Percentiles rank a stretch among this genome's conserved stretches.
Conservation (phyloP, 53 echinoderm and acorn worm species). For the Temnopleurus reevesii region DNA sequence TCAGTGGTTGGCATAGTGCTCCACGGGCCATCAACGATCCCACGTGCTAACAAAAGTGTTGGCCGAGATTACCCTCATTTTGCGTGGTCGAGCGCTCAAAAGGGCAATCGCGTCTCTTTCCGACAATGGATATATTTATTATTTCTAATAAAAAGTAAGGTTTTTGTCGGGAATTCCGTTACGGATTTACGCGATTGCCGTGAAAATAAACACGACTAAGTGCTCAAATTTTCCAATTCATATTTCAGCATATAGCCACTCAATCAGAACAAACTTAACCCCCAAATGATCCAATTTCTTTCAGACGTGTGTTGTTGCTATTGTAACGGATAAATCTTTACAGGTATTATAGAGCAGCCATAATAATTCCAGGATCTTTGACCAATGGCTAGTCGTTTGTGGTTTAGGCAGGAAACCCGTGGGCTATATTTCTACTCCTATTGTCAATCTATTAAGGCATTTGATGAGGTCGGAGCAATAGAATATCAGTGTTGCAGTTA, state of each 20-base stretch:
- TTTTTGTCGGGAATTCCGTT: conserved; percentile 35
- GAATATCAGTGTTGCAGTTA: neutral
- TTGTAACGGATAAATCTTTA: neutral
- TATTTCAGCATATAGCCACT: conserved; percentile 4
- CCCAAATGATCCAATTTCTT: neutral
- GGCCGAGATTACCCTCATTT: neutral
- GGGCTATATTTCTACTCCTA: neutral
- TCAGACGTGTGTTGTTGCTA: conserved; percentile 9
- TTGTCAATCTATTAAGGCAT: neutral
- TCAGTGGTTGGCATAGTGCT: neutral
- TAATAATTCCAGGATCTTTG: neutral
- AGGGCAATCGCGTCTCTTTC: neutral
- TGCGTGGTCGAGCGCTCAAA: conserved; percentile 14
- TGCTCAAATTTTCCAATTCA: neutral
- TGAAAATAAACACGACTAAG: conserved; percentile 39
- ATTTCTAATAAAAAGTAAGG: neutral
- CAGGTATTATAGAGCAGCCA: neutral
- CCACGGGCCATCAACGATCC: neutral
- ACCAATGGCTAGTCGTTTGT: neutral
- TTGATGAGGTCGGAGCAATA: neutral
- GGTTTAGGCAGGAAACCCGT: conserved; percentile 28
- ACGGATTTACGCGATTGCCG: conserved; percentile 23
- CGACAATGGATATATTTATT: neutral
- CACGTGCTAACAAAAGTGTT: neutral
- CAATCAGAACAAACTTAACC: conserved; percentile 5